Base-by-base conservation (phyloP, 1,140 invertebrate species). In the Drosophila athabasca region DNA sequence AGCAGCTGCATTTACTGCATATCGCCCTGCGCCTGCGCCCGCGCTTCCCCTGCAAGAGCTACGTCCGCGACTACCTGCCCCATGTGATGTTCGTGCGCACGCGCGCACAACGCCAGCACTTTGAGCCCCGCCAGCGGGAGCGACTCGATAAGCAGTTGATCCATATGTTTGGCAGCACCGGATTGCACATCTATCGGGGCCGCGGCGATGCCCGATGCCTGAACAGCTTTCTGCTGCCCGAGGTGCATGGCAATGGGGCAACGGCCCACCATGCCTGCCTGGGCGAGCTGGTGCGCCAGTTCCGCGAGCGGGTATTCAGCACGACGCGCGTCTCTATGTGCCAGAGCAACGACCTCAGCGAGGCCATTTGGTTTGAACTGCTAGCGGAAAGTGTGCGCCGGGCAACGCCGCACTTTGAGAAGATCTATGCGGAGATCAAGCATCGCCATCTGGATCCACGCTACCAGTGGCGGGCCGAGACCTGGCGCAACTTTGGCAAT, bases 1-100 rank as follows among this genome's bases (percentile, higher is more conserved):
- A 93, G 69, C 93, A 94, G 73, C 62, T 94, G 31, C 83, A 90
- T 50, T 50, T 92, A 0, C 45, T 92, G 3, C 55, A 79, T 9
- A 71, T 76, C 9, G 91, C 91, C 0, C 59, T 91, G 17, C 68
- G 82, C 22, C 74, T 90, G 26, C 79, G 90, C 1, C 87, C 91
- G 3, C 51, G 70, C 13, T 41, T 64, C 0, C 70, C 74, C n/a
- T 71, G 65, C 26, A 90, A 87, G 26, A 55, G 68, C 35, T 85
- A 85, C 9, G 61, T 78, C 0, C 46, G 49, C 1, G 66, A 88
- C 9, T 76, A 91, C 45, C 60, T 90, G 49, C 91, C 91, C 0
- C 90, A 91, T 71, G 19, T 92, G 2, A 29, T 92, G 43, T 91
- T 91, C 41, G 80, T 92, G 44, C 82, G 79, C 2, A 90, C 87